These are phyloP conservation scores for Cygnus buccinator DNA, from an alignment of 2,113 vertebrate genomes.

Conservation along the genomic window DNA sequence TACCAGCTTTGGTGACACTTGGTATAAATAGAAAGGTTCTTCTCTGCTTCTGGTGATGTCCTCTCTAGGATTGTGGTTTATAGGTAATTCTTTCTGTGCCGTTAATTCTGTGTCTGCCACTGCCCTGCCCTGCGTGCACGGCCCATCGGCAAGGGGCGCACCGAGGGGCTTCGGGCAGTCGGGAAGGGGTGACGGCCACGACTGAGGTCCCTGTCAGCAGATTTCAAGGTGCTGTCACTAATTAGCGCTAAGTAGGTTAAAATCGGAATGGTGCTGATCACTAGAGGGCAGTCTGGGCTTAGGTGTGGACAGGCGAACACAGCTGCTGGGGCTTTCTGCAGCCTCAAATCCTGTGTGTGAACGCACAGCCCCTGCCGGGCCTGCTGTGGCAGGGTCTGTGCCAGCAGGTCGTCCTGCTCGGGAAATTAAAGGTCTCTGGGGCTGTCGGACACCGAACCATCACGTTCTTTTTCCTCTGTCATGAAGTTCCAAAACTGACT, in stretches of 20 bases:
- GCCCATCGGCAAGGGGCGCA: no score
- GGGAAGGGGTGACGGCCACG: rapidly evolving
- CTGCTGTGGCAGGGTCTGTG: rapidly evolving
- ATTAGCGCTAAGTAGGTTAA: background rate
- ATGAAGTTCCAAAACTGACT: rapidly evolving
- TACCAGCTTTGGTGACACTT: background rate
- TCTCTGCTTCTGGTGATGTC: background rate
- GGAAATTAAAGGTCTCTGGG: rapidly evolving
- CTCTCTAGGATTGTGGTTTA: background rate
- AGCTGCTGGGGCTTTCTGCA: rapidly evolving
- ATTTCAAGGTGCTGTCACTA: rapidly evolving
- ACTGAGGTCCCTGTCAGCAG: background rate
- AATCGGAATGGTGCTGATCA: background rate
- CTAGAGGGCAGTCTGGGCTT: conserved; percentile 12
- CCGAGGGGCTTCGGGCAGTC: rapidly evolving
- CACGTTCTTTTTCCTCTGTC: rapidly evolving
- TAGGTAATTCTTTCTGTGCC: no score
- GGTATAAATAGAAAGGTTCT: background rate
- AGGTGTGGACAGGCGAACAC: background rate
- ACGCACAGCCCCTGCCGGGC: rapidly evolving
- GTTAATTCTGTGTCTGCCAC: no score
- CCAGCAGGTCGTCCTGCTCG: background rate
- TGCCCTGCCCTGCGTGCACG: no score
- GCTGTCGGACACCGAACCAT: rapidly evolving
- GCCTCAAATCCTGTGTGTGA: rapidly evolving